Conservation (phyloP, 2,888 invertebrate species). For the Plusia festucae region DNA sequence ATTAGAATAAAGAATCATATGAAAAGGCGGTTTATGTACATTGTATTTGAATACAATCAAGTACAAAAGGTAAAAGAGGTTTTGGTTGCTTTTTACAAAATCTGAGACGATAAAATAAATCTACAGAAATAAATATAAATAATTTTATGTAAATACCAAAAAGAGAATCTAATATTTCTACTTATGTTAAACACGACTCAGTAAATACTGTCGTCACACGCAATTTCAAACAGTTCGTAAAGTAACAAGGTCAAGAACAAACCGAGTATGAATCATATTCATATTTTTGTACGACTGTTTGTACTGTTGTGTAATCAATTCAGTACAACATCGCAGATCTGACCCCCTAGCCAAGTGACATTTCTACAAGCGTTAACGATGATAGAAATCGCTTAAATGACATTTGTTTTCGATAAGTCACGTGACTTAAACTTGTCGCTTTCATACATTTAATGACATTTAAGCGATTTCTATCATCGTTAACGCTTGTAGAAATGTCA, state of each 20-base stretch:
- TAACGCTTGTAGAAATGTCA: too few relatives aligned
- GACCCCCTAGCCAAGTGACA: too few relatives aligned
- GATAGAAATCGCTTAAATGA: too few relatives aligned
- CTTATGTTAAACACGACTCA: conserved; percentile 36
- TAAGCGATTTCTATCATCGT: too few relatives aligned
- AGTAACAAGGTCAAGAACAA: conserved; percentile 42
- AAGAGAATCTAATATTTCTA: conserved; percentile 26
- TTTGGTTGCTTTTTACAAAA: too few relatives aligned
- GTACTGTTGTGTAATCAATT: conserved; percentile 18
- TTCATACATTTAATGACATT: too few relatives aligned
- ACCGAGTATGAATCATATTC: conserved; percentile 39
- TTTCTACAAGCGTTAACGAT: too few relatives aligned
- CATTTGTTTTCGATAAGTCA: too few relatives aligned
- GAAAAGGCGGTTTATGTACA: background rate
- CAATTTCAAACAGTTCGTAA: conserved; percentile 36
- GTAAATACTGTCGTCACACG: conserved; percentile 47
- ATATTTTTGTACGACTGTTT: conserved; percentile 30
- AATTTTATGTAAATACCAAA: conserved; percentile 17
- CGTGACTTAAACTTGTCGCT: too few relatives aligned
- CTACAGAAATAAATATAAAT: background rate
- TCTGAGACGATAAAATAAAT: background rate
- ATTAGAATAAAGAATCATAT: conserved; percentile 10
- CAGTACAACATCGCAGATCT: background rate
- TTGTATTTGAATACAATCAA: too few relatives aligned
- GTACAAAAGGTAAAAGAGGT: too few relatives aligned